phyloP scores from a whole-genome alignment of 2,113 vertebrate species.

The Panthera uncia region DNA sequence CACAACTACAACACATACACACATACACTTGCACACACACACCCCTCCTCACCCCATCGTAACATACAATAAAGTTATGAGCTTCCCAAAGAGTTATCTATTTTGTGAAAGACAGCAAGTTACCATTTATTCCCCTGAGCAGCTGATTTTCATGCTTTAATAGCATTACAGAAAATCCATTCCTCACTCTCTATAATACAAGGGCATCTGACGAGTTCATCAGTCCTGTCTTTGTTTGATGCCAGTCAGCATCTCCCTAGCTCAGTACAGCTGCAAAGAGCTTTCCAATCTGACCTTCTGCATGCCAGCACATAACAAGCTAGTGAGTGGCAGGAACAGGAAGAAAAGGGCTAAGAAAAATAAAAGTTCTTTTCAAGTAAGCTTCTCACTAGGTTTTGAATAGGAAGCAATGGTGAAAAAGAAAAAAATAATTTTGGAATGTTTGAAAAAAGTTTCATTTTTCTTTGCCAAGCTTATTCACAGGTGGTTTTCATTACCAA shows the following conservation, averaged over 20 bases:
- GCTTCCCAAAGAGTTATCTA: background rate
- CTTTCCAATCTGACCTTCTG: background rate
- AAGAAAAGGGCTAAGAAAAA: background rate
- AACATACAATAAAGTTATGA: background rate
- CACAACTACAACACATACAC: background rate
- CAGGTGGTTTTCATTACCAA: background rate
- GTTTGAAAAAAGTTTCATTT: no score
- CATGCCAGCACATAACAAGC: background rate
- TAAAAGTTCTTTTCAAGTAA: background rate
- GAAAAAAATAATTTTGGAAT: background rate
- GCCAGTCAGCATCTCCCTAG: constrained; percentile 5
- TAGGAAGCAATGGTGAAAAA: background rate
- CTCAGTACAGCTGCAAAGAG: background rate
- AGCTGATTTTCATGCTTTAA: constrained; percentile 50
- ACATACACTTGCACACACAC: background rate
- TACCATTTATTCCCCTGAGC: background rate
- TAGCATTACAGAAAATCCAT: constrained; percentile 47
- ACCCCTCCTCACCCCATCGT: background rate
- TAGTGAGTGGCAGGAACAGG: background rate
- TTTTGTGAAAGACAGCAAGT: background rate
- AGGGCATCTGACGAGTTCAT: background rate
- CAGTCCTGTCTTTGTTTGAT: constrained; percentile 2
- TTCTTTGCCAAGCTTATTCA: background rate
- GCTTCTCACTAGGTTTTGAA: background rate
- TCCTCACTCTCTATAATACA: background rate